Percentiles rank a stretch among this genome's conserved stretches.
These are phyloP conservation scores for Podocnemis expansa DNA, from an alignment of 2,113 vertebrate species.

Conservation along the genomic window DNA sequence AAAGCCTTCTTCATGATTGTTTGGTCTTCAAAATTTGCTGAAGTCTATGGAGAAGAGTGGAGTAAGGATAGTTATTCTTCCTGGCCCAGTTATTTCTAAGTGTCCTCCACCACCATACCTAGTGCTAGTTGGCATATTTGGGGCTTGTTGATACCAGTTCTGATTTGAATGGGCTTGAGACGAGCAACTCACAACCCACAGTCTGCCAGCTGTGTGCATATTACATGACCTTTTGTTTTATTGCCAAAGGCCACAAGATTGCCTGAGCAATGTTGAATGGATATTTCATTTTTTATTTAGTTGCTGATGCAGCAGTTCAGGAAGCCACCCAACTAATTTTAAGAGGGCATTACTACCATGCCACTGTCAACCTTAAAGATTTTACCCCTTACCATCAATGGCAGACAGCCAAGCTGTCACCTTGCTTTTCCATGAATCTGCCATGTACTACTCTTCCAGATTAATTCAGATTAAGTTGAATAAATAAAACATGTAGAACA, in stretches of 20 bases:
- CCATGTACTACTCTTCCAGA: neutral
- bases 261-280: neutral
- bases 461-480: neutral
- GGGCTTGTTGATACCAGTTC: neutral
- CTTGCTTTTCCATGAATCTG: neutral
- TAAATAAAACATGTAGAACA: neutral
- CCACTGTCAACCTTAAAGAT: accelerated
- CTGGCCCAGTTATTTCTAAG: neutral
- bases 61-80: neutral
- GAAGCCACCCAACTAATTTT: neutral
- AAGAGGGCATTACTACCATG: neutral
- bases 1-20: neutral
- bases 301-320: neutral
- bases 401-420: neutral
- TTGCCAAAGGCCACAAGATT: neutral
- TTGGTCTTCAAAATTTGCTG: neutral
- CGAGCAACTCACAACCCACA: neutral
- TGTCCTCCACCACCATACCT: neutral
- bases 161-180: neutral
- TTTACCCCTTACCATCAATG: neutral
- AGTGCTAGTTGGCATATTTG: neutral
- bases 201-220: neutral
- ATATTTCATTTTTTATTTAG: neutral
- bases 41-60: neutral
- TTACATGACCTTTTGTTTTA: neutral